Evolutionary conservation across 2,797 vertebrate species (phyloP), one percentile per base, ranked within the genome.

Genomic region (Hydrocynus forskahlii): DNA sequence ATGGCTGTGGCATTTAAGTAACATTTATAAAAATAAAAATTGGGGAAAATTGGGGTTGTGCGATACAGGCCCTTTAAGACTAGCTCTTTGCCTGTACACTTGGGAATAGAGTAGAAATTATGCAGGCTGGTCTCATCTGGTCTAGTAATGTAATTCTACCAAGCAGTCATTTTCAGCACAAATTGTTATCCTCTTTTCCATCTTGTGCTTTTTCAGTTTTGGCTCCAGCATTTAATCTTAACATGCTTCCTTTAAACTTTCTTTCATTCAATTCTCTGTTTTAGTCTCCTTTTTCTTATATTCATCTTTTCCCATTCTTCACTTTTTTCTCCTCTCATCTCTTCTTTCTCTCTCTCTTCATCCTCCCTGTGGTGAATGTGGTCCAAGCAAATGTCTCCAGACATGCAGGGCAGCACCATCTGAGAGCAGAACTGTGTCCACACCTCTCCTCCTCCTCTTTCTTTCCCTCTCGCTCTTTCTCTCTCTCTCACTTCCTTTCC

Each of bases 301-400:
- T 66, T 21, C 10, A 52, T 25, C 38, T 67, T 52, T 62, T n/a
- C 48, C 57, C 29, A 68, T 74, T 79, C 64, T 12, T 73, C 66
- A 50, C 17, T 17, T 19, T 35, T 68, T 19, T 69, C 78, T 85
- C 83, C 79, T 78, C 88, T 83, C 78, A 71, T 79, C 43, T 82
- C 71, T 9, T 10, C 87, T 85, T 66, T 62, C 70, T 50, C 68
- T 66, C 52, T 73, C 63, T 84, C 54, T 92, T 88, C 85, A 83
- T 88, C 88, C 85, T 88, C 64, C 48, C 83, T 86, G 66, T 84
- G 63, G 86, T 95, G 93, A 94, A 92, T 80, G 77, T 50, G 81
- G 89, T 93, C 94, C 94, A 95, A 92, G 90, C 91, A 93, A 90
- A 93, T 93, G 94, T 93, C 93, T 95, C 94, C 94, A 94, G 93